Percentiles rank a stretch among this genome's conserved stretches.
Conservation (phyloP, 1,140 invertebrate genomes). For the Onthophagus taurus region DNA sequence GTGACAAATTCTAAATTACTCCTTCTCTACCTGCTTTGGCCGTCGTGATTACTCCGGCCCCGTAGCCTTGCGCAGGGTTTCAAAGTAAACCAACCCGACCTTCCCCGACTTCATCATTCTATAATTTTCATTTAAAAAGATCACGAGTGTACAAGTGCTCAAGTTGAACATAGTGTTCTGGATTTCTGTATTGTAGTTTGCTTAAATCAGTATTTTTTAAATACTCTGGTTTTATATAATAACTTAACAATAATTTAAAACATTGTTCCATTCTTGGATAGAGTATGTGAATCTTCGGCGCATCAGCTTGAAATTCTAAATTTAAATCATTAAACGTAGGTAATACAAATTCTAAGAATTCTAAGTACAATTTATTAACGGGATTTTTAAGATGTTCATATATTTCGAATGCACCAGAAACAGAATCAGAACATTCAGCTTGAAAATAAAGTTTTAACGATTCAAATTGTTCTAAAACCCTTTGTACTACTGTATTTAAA, state of each 20-base stretch:
- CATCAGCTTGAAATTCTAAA: not conserved
- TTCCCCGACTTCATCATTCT: too few relatives aligned
- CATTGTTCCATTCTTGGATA: not conserved
- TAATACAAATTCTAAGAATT: not conserved
- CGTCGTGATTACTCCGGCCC: too few relatives aligned
- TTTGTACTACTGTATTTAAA: not conserved
- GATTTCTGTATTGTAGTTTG: slow-evolving; percentile 16
- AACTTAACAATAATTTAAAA: not conserved
- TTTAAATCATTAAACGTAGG: not conserved
- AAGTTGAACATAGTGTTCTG: slow-evolving; percentile 8
- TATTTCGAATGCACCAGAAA: not conserved
- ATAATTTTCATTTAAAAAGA: too few relatives aligned
- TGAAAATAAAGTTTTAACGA: not conserved
- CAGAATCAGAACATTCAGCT: not conserved
- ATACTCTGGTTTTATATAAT: not conserved
- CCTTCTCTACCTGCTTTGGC: too few relatives aligned
- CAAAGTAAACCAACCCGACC: too few relatives aligned
- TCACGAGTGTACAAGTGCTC: slow-evolving; percentile 13
- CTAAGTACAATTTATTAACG: not conserved
- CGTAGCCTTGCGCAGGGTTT: too few relatives aligned
- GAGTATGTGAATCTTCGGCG: not conserved
- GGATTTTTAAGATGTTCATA: not conserved
- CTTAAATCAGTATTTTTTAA: not conserved
- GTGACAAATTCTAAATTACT: too few relatives aligned
- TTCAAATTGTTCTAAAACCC: slow-evolving; percentile 1